Base-by-base conservation (phyloP, 2,113 vertebrate species). In the Tylochromis polylepis region DNA sequence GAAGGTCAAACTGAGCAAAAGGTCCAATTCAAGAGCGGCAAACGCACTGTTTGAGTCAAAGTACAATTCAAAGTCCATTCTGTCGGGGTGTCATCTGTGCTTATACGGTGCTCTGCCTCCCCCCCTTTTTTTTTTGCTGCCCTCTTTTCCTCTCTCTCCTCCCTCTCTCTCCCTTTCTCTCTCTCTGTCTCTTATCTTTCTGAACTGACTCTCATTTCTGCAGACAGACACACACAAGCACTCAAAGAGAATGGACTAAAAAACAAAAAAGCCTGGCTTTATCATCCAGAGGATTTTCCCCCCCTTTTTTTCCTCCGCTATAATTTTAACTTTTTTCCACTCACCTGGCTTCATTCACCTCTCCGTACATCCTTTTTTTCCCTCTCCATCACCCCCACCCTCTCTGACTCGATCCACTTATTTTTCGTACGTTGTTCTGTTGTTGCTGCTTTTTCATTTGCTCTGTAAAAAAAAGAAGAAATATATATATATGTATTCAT, bases 161-260 rank as follows among this genome's bases (percentile, higher is more conserved):
- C 82, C 75, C 83, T 58, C 53, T 46, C 55, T 20, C 79, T 59
- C 36, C 51, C 59, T 36, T 51, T 51, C 85, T 58, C 81, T 43
- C 49, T 77, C 82, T 29, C 58, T 56, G 82, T 81, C 67, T 81
- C 85, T 49, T 59, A 49, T 90, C 90, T 77, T 91, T 87, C 86
- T 77, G 62, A 87, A 90, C 84, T 77, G 83, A 90, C 91, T 90
- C 86, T 87, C 80, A 70, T 86, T 88, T 85, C 84, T 79, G 77
- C 91, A 87, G 87, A 92, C 93, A 91, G 86, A 95, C 92, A 86
- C 90, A 95, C 94, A 94, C 92, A 91, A 92, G 85, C 92, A 93
- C 88, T 88, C 92, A 91, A 87, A 93, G 88, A 95, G 91, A 94
- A 94, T 93, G 90, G 94, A 94, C 92, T 92, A 91, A 85, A 84